Percentiles rank a stretch among this genome's conserved stretches.
These are phyloP conservation scores for Troides oblongomaculatus DNA, from an alignment of 2,888 invertebrate species.

Conservation along the genomic window DNA sequence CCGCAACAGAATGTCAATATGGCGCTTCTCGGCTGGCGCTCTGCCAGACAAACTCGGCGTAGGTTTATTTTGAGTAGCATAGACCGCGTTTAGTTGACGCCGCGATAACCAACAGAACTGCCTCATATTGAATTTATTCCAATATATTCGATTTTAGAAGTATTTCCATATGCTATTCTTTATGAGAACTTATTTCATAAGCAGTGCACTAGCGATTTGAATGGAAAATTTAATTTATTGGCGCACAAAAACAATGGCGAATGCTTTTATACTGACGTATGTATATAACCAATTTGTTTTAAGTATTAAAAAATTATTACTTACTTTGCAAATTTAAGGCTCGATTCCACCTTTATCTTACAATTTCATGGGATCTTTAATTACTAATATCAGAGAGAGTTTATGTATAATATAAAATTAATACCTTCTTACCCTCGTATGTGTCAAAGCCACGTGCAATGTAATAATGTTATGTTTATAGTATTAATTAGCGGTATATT, in stretches of 20 bases:
- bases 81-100: constrained; percentile 56
- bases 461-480: no score
- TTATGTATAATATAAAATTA: no score
- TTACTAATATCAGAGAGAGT: no score
- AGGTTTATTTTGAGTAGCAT: constrained; percentile 52
- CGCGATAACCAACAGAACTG: constrained; percentile 60
- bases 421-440: no score
- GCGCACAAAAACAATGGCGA: constrained; percentile 15
- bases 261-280: constrained; percentile 3
- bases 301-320: not conserved
- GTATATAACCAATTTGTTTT: not conserved
- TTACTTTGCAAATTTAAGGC: no score
- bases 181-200: not conserved
- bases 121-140: constrained; percentile 38
- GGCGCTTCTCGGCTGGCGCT: constrained; percentile 39
- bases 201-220: not conserved
- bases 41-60: constrained; percentile 39
- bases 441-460: no score
- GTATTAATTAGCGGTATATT: no score
- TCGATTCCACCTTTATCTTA: no score
- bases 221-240: not conserved
- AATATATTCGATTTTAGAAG: constrained; percentile 10
- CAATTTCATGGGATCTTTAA: no score
- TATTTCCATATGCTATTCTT: not conserved
- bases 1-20: constrained; percentile 33